A percentile compares a stretch with the other conserved stretches of the same genome.
Conservation (phyloP, 2,797 vertebrate genomes). For the Rousettus madagascariensis region DNA sequence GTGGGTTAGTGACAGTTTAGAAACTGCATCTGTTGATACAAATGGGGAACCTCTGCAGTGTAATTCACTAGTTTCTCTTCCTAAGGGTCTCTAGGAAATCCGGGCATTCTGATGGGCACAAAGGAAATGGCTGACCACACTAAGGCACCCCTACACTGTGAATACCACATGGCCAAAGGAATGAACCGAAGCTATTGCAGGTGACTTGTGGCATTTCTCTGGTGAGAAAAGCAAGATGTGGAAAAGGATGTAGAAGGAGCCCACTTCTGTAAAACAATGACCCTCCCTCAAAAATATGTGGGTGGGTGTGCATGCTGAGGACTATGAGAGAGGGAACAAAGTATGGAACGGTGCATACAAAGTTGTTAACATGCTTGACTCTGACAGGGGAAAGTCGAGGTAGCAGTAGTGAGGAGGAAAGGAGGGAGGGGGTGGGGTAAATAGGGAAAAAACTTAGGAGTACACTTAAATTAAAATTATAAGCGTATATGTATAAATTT, state of each 20-base stretch:
- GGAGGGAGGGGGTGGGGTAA: neutral
- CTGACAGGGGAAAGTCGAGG: neutral
- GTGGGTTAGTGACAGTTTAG: neutral
- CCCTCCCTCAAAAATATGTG: neutral
- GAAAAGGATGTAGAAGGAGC: neutral
- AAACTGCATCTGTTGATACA: neutral
- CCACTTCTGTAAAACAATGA: neutral
- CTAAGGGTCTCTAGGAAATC: neutral
- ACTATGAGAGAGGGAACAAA: neutral
- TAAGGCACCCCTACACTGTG: neutral
- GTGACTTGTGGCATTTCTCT: too few relatives aligned
- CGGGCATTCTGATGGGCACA: neutral
- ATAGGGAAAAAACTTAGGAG: neutral
- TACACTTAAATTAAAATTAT: neutral
- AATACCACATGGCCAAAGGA: neutral
- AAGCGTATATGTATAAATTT: neutral
- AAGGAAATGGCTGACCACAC: neutral
- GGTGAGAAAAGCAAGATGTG: neutral
- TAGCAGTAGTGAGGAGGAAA: neutral
- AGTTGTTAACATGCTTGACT: neutral
- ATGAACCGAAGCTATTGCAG: neutral
- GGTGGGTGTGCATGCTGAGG: accelerated
- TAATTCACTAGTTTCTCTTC: neutral
- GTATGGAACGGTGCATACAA: neutral
- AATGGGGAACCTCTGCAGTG: neutral